Conservation (phyloP, 2,113 vertebrate genomes). For the Carettochelys insculpta region DNA sequence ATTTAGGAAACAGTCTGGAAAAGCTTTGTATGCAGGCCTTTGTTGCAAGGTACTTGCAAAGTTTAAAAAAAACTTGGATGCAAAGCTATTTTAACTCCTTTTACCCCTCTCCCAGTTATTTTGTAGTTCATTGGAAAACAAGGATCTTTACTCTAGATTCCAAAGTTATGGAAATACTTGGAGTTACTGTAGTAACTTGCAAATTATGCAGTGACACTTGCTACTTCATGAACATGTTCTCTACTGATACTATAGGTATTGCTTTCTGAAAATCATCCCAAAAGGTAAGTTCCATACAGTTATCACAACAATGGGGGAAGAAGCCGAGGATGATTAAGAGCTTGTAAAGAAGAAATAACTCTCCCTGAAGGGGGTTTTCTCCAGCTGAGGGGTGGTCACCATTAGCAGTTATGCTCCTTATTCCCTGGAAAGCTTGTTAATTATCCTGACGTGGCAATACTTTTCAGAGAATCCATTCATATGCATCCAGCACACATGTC, state of each 20-base stretch:
- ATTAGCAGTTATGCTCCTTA: background rate
- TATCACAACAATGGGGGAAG: background rate
- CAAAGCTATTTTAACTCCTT: background rate
- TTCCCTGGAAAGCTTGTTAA: background rate
- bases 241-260: background rate
- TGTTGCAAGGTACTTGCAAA: background rate
- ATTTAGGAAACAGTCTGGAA: too few relatives aligned
- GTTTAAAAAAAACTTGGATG: background rate
- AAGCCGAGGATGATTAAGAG: background rate
- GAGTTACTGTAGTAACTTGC: background rate
- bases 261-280: background rate
- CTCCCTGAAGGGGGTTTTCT: background rate
- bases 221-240: background rate
- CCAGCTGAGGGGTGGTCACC: background rate
- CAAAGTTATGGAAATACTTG: background rate
- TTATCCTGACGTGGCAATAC: background rate
- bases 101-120: background rate
- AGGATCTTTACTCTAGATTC: background rate
- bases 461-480: background rate
- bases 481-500: background rate
- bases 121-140: background rate
- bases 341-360: background rate
- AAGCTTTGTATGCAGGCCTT: background rate
- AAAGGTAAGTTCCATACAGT: background rate
- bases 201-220: conserved; percentile 13